Evolutionary conservation across 1,140 invertebrate genomes (phyloP).

Genomic region (Protaetia brevitarsis): DNA sequence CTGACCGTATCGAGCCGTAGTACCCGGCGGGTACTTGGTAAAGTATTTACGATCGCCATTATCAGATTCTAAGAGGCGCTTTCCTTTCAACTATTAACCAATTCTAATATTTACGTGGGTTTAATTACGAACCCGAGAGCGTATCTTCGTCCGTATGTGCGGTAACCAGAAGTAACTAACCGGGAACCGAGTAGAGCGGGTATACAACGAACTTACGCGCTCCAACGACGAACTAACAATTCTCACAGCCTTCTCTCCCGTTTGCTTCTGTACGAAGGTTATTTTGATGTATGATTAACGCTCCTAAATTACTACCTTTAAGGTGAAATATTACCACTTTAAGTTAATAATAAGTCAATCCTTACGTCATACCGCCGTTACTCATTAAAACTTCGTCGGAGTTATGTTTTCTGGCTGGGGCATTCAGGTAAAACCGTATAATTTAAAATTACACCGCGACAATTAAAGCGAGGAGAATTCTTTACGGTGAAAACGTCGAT

Average conservation of each 20-base stretch:
- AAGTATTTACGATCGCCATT: slow-evolving; percentile 18
- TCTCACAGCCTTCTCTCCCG: neutral
- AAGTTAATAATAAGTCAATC: neutral
- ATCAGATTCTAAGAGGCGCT: slow-evolving; percentile 21
- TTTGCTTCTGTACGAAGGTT: neutral
- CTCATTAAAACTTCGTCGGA: neutral
- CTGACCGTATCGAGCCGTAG: slow-evolving; percentile 11
- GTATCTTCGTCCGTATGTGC: neutral
- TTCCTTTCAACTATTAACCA: slow-evolving; percentile 23
- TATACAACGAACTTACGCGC: neutral
- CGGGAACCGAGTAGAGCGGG: neutral
- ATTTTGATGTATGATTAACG: slow-evolving; percentile 2
- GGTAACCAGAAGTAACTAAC: neutral
- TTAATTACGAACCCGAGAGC: slow-evolving; percentile 15
- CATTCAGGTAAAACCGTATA: neutral
- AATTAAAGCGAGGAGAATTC: neutral
- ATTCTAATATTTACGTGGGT: slow-evolving; percentile 25
- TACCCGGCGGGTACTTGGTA: slow-evolving; percentile 19
- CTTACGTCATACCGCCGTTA: neutral
- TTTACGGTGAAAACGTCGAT: neutral
- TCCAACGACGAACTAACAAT: neutral
- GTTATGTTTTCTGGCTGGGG: neutral
- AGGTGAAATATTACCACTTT: neutral
- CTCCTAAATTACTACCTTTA: neutral
- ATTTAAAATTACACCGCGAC: neutral